These are phyloP conservation scores for Spongilla lacustris DNA, from an alignment of 37 sponge, comb jelly and placozoan genomes.

Conservation along the genomic window DNA sequence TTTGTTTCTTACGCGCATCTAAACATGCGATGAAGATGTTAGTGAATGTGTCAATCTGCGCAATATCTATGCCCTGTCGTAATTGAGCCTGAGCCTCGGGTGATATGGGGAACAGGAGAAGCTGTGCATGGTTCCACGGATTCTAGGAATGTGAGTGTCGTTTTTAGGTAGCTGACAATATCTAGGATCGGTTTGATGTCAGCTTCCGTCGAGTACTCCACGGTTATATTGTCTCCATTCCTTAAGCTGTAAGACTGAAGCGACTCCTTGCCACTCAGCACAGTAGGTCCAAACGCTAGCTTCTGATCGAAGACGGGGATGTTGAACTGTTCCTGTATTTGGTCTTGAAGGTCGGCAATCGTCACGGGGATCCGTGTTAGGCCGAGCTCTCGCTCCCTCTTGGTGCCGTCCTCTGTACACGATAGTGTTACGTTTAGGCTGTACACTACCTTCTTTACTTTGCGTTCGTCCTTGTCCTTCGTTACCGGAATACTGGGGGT, in stretches of 20 bases:
- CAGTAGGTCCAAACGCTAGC: neutral
- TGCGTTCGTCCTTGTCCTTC: too few relatives aligned
- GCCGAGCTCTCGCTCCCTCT: too few relatives aligned
- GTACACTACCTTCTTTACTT: too few relatives aligned
- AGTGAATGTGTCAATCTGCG: neutral
- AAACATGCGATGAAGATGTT: neutral
- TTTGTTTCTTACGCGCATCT: too few relatives aligned
- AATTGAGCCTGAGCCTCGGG: too few relatives aligned
- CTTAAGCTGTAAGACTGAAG: neutral
- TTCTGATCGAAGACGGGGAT: slow-evolving; percentile 22
- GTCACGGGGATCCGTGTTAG: neutral
- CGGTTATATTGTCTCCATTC: slow-evolving; percentile 11
- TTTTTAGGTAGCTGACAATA: neutral
- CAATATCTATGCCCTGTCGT: neutral
- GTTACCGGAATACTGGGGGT: too few relatives aligned
- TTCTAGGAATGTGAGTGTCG: neutral
- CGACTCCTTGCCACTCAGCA: neutral
- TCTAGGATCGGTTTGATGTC: slow-evolving; percentile 4
- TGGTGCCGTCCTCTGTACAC: too few relatives aligned
- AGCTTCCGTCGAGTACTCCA: slow-evolving; percentile 19
- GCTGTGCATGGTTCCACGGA: neutral
- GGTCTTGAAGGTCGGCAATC: slow-evolving; percentile 11
- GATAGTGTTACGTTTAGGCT: too few relatives aligned
- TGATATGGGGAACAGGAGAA: neutral
- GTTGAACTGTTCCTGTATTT: slow-evolving; percentile 7